phyloP scores from a whole-genome alignment of 2,888 invertebrate species.

The Synanthedon tipuliformis region DNA sequence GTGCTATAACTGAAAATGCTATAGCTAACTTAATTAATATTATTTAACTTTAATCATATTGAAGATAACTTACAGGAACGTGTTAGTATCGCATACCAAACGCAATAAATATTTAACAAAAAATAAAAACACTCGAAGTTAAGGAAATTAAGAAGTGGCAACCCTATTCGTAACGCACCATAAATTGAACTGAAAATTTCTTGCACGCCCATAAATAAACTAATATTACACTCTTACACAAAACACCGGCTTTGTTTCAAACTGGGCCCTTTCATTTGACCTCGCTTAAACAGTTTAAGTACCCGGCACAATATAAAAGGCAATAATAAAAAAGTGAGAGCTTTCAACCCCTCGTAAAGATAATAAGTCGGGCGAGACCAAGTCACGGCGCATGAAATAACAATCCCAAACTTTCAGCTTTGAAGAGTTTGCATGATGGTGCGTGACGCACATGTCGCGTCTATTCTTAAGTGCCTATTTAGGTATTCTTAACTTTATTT shows the following conservation, averaged over 20 bases:
- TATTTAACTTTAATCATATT: no score
- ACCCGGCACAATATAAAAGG: conserved; percentile 41
- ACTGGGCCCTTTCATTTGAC: conserved; percentile 26
- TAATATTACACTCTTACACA: conserved; percentile 22
- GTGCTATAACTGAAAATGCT: no score
- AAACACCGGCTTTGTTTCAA: conserved; percentile 33
- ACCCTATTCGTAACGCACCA: conserved; percentile 24
- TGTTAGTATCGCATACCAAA: no score
- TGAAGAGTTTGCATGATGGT: neutral
- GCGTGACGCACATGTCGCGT: neutral
- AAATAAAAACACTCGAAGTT: no score
- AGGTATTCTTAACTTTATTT: neutral
- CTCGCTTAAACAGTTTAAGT: conserved; percentile 38
- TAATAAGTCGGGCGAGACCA: conserved; percentile 44
- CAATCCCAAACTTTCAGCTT: conserved; percentile 11
- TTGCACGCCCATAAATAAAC: conserved; percentile 17
- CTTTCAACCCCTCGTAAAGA: conserved; percentile 63
- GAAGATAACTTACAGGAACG: no score
- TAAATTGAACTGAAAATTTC: conserved; percentile 20
- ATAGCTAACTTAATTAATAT: no score
- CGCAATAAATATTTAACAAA: no score
- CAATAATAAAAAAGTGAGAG: conserved; percentile 55
- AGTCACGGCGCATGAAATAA: conserved; percentile 32
- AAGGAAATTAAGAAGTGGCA: neutral
- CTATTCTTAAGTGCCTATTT: neutral